Base-by-base conservation (phyloP, 2,888 invertebrate genomes). In the Griposia aprilina region DNA sequence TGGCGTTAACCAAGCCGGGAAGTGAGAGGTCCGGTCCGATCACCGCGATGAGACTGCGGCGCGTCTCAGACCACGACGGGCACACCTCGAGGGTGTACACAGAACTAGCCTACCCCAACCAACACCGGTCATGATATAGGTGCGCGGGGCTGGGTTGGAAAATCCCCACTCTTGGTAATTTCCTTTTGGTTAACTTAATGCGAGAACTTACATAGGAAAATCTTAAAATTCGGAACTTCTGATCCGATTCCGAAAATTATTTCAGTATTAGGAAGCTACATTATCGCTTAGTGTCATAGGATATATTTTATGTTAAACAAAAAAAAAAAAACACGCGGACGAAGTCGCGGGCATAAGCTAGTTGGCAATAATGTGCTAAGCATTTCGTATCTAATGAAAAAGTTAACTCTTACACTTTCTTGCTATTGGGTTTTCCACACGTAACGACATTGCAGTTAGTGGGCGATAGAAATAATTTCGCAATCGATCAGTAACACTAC, bases 391-490 rank as follows among this genome's bases (percentile, higher is more conserved):
- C 15, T 30, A 30, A 52, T 30, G 30, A 8, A 20, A 50, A 30
- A 68, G 23, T 52, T 52, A 15, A 15, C 15, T 41, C 10, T 11
- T 2, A 48, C 2, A 26, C 15, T 60, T 26, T 41, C 11, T n/a
- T 66, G 66, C 2, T 20, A 45, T 41, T n/a, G 15, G 60, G 68
- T 15, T n/a, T 17, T 30, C 13, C n/a, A 30, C 50, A 57, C n/a
- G 1, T 36, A 45, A 10, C 26, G 7, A 20, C 4, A 48, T 15
- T 26, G 0, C 48, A 20, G 20, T 62, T 63, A 68, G 41, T n/a
- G 23, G 5, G 45, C n/a, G 17, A 15, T 26, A 74, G n/a, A 59
- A 81, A 76, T 82, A 59, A 75, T 59, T 52, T 81, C 36, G 45
- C 50, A 65, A 80, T 82, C 57, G 76, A 68, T 76, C 45, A 26